These are phyloP conservation scores for Ophion costatus DNA, from an alignment of 2,888 invertebrate species.

Conservation along the genomic window DNA sequence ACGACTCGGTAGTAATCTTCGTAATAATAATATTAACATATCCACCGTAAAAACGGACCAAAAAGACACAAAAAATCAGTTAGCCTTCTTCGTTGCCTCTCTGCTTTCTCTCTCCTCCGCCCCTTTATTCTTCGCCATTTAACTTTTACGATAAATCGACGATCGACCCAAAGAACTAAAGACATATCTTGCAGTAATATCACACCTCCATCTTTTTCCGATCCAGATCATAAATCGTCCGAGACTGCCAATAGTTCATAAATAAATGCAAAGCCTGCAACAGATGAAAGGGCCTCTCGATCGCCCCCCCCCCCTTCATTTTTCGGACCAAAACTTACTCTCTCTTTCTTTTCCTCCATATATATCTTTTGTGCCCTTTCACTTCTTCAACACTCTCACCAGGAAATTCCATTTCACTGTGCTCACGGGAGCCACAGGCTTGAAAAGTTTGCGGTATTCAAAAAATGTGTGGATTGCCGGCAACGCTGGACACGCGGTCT, in stretches of 20 bases:
- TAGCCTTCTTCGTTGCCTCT: slow-evolving; percentile 2
- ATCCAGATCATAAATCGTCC: slow-evolving; percentile 76
- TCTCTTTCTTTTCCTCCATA: slow-evolving; percentile 17
- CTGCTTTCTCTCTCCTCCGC: slow-evolving; percentile 36
- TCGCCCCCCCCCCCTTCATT: slow-evolving; percentile 16
- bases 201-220: slow-evolving; percentile 70
- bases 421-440: background rate
- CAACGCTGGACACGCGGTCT: background rate
- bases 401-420: slow-evolving; percentile 14
- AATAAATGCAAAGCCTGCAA: slow-evolving; percentile 70
- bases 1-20: too few relatives aligned
- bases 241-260: slow-evolving; percentile 76
- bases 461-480: background rate
- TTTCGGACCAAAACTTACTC: background rate
- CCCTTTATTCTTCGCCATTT: slow-evolving; percentile 27
- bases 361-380: slow-evolving; percentile 32
- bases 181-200: slow-evolving; percentile 51
- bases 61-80: too few relatives aligned
- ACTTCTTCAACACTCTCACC: slow-evolving; percentile 33
- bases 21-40: too few relatives aligned
- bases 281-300: slow-evolving; percentile 41
- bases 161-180: slow-evolving; percentile 61
- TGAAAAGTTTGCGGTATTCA: background rate
- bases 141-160: slow-evolving; percentile 59
- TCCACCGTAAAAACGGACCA: too few relatives aligned